Evolutionary conservation across 2,113 vertebrate species (phyloP).

Genomic region (Hypomesus transpacificus): DNA sequence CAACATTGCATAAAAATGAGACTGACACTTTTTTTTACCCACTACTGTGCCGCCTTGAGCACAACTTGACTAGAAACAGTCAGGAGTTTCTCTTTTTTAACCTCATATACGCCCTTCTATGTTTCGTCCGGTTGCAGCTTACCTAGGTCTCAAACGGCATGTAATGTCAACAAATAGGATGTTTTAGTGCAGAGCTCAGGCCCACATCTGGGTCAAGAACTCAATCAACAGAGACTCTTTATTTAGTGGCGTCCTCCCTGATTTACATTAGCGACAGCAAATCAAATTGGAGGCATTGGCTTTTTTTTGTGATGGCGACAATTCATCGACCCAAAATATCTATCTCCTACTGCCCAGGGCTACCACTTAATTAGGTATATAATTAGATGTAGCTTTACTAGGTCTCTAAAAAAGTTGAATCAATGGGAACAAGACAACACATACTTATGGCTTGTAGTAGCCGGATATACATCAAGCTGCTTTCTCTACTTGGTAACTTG

Average conservation of each 20-base stretch:
- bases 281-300: slow-evolving; percentile 59
- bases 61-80: too few relatives aligned
- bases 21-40: neutral
- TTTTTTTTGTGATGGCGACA: slow-evolving; percentile 64
- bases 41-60: neutral
- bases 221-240: slow-evolving; percentile 38
- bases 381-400: slow-evolving; percentile 71
- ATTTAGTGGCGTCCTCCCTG: slow-evolving; percentile 49
- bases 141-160: slow-evolving; percentile 7
- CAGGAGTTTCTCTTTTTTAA: too few relatives aligned
- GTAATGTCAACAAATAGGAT: slow-evolving; percentile 24
- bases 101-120: too few relatives aligned
- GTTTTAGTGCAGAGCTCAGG: slow-evolving; percentile 30
- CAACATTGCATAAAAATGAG: slow-evolving; percentile 16
- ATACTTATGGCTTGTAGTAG: slow-evolving; percentile 44
- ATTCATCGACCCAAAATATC: slow-evolving; percentile 69
- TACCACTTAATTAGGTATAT: slow-evolving; percentile 69
- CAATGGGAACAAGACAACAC: slow-evolving; percentile 64
- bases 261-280: slow-evolving; percentile 57
- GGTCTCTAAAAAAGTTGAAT: slow-evolving; percentile 64
- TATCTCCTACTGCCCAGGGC: slow-evolving; percentile 56
- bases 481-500: slow-evolving; percentile 36
- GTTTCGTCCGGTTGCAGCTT: too few relatives aligned
- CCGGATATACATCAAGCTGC: slow-evolving; percentile 41
- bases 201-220: slow-evolving; percentile 42